Percentiles rank a stretch among this genome's conserved stretches.
phyloP scores from a whole-genome alignment of 2,797 vertebrate genomes.

The Okamejei kenojei region DNA sequence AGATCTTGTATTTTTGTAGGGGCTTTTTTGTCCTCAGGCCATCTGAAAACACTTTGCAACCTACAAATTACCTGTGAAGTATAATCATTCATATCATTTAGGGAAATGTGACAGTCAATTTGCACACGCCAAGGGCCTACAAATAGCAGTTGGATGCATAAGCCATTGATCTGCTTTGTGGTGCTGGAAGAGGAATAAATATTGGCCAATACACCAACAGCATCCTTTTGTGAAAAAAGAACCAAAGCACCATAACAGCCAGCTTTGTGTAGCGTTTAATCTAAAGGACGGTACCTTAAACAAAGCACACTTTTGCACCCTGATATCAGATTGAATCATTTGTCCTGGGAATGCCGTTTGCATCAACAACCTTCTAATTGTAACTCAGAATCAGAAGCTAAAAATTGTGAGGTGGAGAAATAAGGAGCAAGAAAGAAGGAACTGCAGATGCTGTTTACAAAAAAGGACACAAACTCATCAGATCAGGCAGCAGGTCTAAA shows the following conservation, averaged over 20 bases:
- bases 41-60: not conserved
- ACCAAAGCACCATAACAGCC: not conserved
- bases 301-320: not conserved
- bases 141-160: not conserved
- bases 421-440: no score
- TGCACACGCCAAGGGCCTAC: not conserved
- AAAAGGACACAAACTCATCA: no score
- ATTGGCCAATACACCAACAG: not conserved
- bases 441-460: not conserved
- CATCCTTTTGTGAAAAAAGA: not conserved
- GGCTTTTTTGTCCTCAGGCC: not conserved
- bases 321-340: not conserved
- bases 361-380: not conserved
- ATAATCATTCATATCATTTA: constrained; percentile 6
- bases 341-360: not conserved
- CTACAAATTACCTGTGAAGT: not conserved
- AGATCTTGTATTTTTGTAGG: not conserved
- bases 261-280: not conserved
- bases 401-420: not conserved
- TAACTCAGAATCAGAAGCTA: not conserved
- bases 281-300: no score
- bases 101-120: not conserved
- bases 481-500: no score
- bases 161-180: not conserved
- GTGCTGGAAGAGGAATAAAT: not conserved